Base-by-base conservation (phyloP, 1,140 invertebrate species). In the Drosophila simulans region DNA sequence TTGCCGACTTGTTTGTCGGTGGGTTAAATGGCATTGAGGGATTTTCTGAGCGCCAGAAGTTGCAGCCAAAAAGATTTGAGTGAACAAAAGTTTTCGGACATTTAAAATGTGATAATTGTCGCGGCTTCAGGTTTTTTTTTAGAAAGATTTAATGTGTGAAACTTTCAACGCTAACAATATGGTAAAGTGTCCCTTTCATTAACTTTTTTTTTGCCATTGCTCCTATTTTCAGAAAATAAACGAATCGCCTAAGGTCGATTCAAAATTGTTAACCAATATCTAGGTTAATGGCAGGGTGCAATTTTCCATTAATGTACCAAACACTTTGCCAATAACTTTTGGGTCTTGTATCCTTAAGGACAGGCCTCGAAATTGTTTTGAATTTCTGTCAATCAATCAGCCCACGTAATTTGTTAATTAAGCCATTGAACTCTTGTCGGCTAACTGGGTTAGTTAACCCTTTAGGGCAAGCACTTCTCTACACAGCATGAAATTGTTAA, bases 371-470 rank as follows among this genome's bases (percentile, higher is more conserved):
- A 60, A 62, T 48, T 12, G 25, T 5, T 64, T 40, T 17, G 4
- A 25, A 17, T 34, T 51, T 17, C 59, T 68, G 63, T 22, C 58
- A 66, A 66, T 68, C 59, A 68, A 64, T 66, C 58, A 35, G 20
- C 5, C 17, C 13, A 13, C 11, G 25, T 34, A 65, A 65, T 64
- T 64, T 64, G 59, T 65, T 52, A 68, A 68, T 68, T 64, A 68
- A 68, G 51, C 45, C 37, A 40, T 51, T 35, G 13, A 49, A 48
- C 46, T 31, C 39, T 31, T n/a, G 10, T 25, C 7, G 25, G 22
- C 27, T 37, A 60, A 25, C 17, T 25, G 20, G 20, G 20, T 20
- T 20, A 25, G 4, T 48, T 46, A 20, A 27, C 4, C 27, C 15
- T 8, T 45, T 43, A 5, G 11, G 20, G 1, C 27, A 64, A 25